phyloP scores from a whole-genome alignment of 2,113 vertebrate species.

The Tenrec ecaudatus region DNA sequence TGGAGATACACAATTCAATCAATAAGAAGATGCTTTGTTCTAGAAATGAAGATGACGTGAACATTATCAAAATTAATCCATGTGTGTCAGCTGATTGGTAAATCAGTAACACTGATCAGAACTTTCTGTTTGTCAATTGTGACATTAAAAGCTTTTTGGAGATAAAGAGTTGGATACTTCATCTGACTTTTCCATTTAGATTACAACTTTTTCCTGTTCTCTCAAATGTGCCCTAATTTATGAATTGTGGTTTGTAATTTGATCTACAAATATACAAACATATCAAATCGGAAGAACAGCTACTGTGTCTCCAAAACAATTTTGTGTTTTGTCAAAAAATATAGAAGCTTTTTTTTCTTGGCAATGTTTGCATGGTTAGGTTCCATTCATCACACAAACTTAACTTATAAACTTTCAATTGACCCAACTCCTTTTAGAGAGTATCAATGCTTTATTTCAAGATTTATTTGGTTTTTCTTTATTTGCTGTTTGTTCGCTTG shows the following conservation, averaged over 20 bases:
- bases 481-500: not conserved
- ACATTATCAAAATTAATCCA: not conserved
- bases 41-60: not conserved
- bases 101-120: not conserved
- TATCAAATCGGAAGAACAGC: not conserved
- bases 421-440: constrained; percentile 12
- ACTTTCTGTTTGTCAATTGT: not conserved
- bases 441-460: constrained; percentile 40
- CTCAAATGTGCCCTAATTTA: not conserved
- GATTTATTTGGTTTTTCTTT: no score
- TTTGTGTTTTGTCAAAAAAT: constrained; percentile 39
- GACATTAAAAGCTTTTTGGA: not conserved
- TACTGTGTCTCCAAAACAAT: constrained; percentile 1
- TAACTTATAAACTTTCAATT: constrained; percentile 41
- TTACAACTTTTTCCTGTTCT: not conserved
- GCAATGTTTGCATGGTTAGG: not conserved
- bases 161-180: not conserved
- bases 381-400: not conserved
- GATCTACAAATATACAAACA: not conserved
- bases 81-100: not conserved
- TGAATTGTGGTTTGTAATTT: not conserved
- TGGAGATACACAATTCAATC: not conserved
- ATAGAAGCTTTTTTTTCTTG: not conserved
- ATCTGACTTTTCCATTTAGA: constrained; percentile 12
- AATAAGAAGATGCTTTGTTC: not conserved